Evolutionary conservation across 1,140 invertebrate species (phyloP), one percentile per base, ranked within the genome.

Genomic region (Penaeus indicus): DNA sequence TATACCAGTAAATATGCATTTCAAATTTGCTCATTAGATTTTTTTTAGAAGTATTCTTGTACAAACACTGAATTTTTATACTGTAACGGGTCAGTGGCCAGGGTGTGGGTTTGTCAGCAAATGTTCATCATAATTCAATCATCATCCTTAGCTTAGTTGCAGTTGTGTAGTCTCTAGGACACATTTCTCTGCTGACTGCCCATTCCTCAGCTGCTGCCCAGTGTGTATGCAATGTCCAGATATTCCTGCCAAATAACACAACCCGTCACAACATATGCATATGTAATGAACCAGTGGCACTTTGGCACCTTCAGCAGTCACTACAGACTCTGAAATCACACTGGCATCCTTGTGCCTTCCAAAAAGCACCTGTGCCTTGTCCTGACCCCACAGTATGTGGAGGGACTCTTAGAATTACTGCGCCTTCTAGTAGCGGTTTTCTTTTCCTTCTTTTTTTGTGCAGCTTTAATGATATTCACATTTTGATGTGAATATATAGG

Each of bases 291-390:
- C 64, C 27, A 84, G 63, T 83, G 63, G 42, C 67, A 69, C 83
- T 67, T 11, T 32, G 60, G 67, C 64, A 61, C 83, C 83, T 75
- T 22, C 19, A 27, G 22, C 38, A 27, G 47, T 19, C 19, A 16
- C 62, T 21, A 27, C 10, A 60, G 38, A 60, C n/a, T 85, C 64
- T 38, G 25, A 47, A n/a, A 38, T 72, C 60, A 67, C 83, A 75
- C 83, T 85, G 83, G 83, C 83, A 85, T 85, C 83, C 83, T 27
- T 75, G 83, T 85, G 83, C 83, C 83, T 85, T 85, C 42, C 25
- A 21, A 85, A 21, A 18, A 85, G 83, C 83, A 85, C 54, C 83
- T 75, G 83, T 85, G 83, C 83, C 83, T 85, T 85, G 38, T 60
- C 42, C 83, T 27, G 32, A 60, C 8, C 47, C 32, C 54, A 77